Base-by-base conservation (phyloP, 2,113 vertebrate species). In the Pungitius pungitius region DNA sequence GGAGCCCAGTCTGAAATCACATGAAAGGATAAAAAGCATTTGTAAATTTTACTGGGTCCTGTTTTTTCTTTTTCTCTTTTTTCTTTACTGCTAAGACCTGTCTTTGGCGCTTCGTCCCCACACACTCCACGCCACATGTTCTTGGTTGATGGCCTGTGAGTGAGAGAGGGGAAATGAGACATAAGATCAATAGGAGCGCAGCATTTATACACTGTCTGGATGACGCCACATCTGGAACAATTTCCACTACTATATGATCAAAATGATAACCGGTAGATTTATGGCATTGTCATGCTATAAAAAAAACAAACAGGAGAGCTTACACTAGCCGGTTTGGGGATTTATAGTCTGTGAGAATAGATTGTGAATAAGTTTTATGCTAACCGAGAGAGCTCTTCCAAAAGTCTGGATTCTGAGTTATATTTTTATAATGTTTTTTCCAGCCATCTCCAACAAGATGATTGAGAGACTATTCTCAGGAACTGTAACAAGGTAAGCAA, bases 381-480 rank as follows among this genome's bases (percentile, higher is more conserved):
- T 72, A 70, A 70, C 47, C 37, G 37, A 72, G 54, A 75, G 37
- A 45, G n/a, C 66, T 61, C 59, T 67, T 71, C 75, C 14, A 49
- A 51, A 22, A 56, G 55, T 42, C 22, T 67, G 49, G 60, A 61
- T 72, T 79, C 12, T 82, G 67, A 79, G 33, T 78, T 12, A 73
- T 62, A n/a, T 68, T 20, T 79, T 22, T 73, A 1, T 37, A 73
- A 3, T 66, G 5, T 84, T 51, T 77, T 54, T 66, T 76, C 68
- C 81, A 98, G 96, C 96, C 62, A 92, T 99, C 61, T 99, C 97
- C 24, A 90, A 80, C 22, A 93, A 91, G 90, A 96, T 99, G 95
- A 96, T 98, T 40, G 96, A 97, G 72, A 92, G 97, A 66, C 94
- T 99, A 82, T 99, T 98, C 89, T 99, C 97, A 0, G 97, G 97